Evolutionary conservation across 2,888 invertebrate species (phyloP).

Genomic region (Sturmia bella): DNA sequence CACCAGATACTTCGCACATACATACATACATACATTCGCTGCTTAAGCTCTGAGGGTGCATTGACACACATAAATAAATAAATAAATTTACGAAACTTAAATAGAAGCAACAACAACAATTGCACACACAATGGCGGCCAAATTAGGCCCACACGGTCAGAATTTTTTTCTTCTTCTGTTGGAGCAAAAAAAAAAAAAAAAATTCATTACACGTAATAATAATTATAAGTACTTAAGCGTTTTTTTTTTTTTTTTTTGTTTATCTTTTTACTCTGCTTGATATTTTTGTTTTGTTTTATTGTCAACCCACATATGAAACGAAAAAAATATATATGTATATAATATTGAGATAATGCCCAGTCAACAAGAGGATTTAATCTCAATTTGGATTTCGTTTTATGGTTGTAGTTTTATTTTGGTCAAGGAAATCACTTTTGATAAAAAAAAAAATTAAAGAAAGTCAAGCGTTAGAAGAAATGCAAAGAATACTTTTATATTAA

Average conservation of each 20-base stretch:
- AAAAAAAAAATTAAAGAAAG: no score
- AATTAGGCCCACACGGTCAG: conserved; percentile 58
- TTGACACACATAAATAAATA: no score
- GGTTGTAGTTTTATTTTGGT: no score
- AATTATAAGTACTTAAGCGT: conserved; percentile 61
- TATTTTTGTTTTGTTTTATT: conserved; percentile 12
- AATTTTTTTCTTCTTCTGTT: background rate
- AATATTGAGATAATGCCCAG: background rate
- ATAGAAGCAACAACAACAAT: conserved; percentile 4
- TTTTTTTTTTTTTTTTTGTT: conserved; percentile 17
- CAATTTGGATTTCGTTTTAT: background rate
- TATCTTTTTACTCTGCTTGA: background rate
- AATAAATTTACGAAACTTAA: conserved; percentile 4
- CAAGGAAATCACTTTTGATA: no score
- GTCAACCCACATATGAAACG: conserved; percentile 31
- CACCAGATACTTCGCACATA: no score
- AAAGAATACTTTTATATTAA: no score
- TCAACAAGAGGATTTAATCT: background rate
- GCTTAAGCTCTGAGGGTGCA: conserved; percentile 24
- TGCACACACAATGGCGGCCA: conserved; percentile 12
- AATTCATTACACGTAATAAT: conserved; percentile 37
- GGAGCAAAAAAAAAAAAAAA: background rate
- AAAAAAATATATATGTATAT: background rate
- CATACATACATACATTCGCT: no score
- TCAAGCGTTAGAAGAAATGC: no score